phyloP scores from a whole-genome alignment of 2,888 invertebrate genomes.

The Dryobota labecula region DNA sequence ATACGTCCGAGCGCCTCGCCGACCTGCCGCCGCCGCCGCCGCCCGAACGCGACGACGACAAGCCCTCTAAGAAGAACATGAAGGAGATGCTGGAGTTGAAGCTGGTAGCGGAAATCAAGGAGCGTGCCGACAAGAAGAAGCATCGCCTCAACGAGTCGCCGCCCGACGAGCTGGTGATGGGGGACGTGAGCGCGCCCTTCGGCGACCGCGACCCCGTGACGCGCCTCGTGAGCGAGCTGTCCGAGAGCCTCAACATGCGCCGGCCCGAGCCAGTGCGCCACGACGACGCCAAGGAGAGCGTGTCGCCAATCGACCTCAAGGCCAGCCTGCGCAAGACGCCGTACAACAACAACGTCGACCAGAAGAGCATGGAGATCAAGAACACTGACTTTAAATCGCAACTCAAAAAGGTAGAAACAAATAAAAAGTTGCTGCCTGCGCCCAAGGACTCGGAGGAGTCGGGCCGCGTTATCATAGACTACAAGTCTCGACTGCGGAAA shows the following conservation, averaged over 20 bases:
- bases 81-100: conserved; percentile 96
- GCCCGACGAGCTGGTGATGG: conserved; percentile 68
- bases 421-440: conserved; percentile 89
- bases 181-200: conserved; percentile 79
- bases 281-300: conserved; percentile 74
- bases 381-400: conserved; percentile 92
- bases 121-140: conserved; percentile 93
- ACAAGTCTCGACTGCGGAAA: conserved; percentile 95
- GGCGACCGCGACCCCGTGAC: conserved; percentile 95
- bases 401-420: conserved; percentile 94
- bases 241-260: conserved; percentile 94
- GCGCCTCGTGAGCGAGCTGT: conserved; percentile 95
- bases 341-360: conserved; percentile 72
- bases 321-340: conserved; percentile 87
- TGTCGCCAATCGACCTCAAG: conserved; percentile 87
- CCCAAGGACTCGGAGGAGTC: conserved; percentile 88
- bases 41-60: conserved; percentile 81
- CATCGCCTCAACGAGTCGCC: conserved; percentile 90
- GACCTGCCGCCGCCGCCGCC: conserved; percentile 87
- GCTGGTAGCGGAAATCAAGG: conserved; percentile 95
- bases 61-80: conserved; percentile 88
- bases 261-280: conserved; percentile 64
- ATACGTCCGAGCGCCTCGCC: conserved; percentile 78
- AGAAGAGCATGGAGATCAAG: conserved; percentile 70
- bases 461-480: conserved; percentile 93